Conservation (phyloP, 2,797 vertebrate species). For the Poecilia picta region DNA sequence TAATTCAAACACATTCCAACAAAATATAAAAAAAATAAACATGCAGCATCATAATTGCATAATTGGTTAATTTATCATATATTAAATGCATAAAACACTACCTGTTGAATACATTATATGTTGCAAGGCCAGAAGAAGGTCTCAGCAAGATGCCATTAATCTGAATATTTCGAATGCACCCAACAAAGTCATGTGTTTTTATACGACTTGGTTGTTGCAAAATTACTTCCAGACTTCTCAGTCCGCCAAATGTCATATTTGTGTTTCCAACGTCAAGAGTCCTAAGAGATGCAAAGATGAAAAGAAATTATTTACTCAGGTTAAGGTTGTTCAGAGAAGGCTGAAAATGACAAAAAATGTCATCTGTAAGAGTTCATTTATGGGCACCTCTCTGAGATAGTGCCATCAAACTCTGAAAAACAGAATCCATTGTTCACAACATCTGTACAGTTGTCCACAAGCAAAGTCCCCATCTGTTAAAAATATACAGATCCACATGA, state of each 20-base stretch:
- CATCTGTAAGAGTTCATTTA: background rate
- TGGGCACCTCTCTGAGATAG: conserved; percentile 71
- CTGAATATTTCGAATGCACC: conserved; percentile 78
- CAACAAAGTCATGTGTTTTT: conserved; percentile 81
- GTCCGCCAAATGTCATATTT: conserved; percentile 79
- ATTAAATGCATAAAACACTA: conserved; percentile 26
- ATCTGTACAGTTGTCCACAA: conserved; percentile 80
- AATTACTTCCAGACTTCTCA: conserved; percentile 73
- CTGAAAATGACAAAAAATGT: background rate
- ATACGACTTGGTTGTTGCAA: conserved; percentile 69
- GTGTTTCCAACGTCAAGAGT: conserved; percentile 76
- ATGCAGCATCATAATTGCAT: background rate
- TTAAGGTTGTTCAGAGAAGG: background rate
- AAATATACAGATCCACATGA: conserved; percentile 12
- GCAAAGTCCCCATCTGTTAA: conserved; percentile 78
- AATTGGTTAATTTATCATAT: background rate
- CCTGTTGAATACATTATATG: conserved; percentile 75
- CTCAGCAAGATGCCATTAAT: conserved; percentile 76
- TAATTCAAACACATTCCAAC: background rate
- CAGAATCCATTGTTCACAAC: conserved; percentile 72
- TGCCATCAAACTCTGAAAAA: conserved; percentile 69
- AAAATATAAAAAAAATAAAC: background rate
- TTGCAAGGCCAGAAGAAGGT: conserved; percentile 66
- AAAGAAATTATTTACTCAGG: background rate
- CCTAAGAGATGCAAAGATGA: conserved; percentile 51